Evolutionary conservation across 1,140 invertebrate genomes (phyloP), one percentile per base, ranked within the genome.

Genomic region (Hermetia illucens): DNA sequence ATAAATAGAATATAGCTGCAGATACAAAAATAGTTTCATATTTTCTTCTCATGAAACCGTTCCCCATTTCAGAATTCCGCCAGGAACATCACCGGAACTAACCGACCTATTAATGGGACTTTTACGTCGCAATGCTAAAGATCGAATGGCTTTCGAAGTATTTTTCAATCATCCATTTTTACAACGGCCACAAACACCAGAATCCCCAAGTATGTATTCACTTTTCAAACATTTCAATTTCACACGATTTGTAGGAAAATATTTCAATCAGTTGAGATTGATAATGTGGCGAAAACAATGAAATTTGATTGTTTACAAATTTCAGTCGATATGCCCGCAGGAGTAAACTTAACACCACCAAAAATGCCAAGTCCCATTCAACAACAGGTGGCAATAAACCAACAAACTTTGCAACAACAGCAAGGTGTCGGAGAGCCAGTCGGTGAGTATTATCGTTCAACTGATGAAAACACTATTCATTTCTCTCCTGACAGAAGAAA

Each of bases 131-230:
- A 96, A 96, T 66, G 80, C 95, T 13, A 79, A 78, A 51, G 93
- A 98, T 58, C 72, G 95, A 40, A 93, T 99, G 71, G 79, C 88
- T 38, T 98, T 98, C 65, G 89, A 95, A 48, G 75, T 77, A 39
- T 95, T 96, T 66, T 96, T 95, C 66, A 80, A 75, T 56, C 92
- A 97, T 65, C 70, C 79, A 27, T 96, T 96, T 63, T 68, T 95
- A 38, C 77, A 82, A 53, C 73, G 79, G 37, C 70, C 73, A 8
- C 64, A 70, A 42, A 66, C 60, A 10, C 60, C 65, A 2, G 63
- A 51, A 20, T 47, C 53, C 35, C 52, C 55, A 38, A 55, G 55
- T 58, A 47, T 45, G 36, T 34, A 13, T 34, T 24, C 16, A 35
- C 21, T 8, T 13, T 27, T 9, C 24, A 27, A 13, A 35, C 21